Base-by-base conservation (phyloP, 2,888 invertebrate genomes). In the Abrostola tripartita region DNA sequence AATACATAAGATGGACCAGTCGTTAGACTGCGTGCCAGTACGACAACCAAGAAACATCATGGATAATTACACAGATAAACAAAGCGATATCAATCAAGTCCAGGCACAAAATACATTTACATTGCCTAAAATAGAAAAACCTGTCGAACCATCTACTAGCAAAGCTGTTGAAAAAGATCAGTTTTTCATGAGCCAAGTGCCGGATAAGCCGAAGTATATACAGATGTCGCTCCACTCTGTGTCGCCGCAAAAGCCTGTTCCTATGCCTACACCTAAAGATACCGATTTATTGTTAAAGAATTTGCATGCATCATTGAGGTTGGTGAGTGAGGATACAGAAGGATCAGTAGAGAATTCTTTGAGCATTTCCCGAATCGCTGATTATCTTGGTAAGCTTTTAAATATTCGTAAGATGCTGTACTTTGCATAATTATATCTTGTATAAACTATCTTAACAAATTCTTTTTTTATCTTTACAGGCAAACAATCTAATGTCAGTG, bases 341-440 rank as follows among this genome's bases (percentile, higher is more conserved):
- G 85, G 82, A 6, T 88, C 90, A 0, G 83, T 81, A 0, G 92
- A 93, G 40, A 88, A 89, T 78, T 94, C 94, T 1, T 74, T 94
- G 35, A 93, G 92, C 68, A 85, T 93, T 68, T 93, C 94, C 0
- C 92, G 88, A 74, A 94, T 94, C 78, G 91, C 91, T 41, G 92
- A 92, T 74, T 91, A 88, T 80, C 82, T 94, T 50, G 91, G 94
- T 93, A 81, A 85, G 12, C 8, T n/a, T 7, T 40, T 4, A 0
- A 12, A 12, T 12, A n/a, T 5, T 12, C 6, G 42, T 42, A 12
- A 42, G 6, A 12, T 12, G 12, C 5, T n/a, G 6, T 12, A 12
- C 12, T 44, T 44, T 7, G 10, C 41, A 41, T n/a, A 41, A 41
- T 41, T 41, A n/a, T 44, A 8, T 4, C 12, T 24, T 44, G 7